These are phyloP conservation scores for Callospermophilus lateralis DNA, from an alignment of 2,113 vertebrate genomes.

Conservation along the genomic window DNA sequence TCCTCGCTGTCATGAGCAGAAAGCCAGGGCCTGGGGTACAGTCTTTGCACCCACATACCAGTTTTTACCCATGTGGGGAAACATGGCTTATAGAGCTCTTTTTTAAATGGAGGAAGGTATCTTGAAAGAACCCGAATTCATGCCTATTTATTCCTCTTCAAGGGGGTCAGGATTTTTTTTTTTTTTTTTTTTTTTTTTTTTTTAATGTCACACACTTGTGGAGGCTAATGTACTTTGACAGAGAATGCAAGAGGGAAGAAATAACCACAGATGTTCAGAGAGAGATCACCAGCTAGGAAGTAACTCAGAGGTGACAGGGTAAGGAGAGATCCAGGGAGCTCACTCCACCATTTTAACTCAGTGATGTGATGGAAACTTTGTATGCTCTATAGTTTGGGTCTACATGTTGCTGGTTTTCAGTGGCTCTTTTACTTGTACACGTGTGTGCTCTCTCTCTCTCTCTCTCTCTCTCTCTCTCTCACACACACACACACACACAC, in stretches of 20 bases:
- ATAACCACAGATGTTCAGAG: slow-evolving; percentile 1
- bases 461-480: too few relatives aligned
- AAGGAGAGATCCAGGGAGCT: not conserved
- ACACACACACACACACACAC: not conserved
- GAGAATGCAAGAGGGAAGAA: not conserved
- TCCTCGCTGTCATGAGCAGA: not conserved
- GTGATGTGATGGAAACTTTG: not conserved
- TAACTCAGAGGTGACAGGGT: not conserved
- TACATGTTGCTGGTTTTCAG: not conserved
- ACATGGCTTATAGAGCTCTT: not conserved
- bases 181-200: slow-evolving; percentile 58
- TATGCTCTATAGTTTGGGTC: not conserved
- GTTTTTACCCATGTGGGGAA: not conserved
- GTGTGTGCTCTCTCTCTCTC: too few relatives aligned
- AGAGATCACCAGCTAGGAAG: slow-evolving; percentile 10
- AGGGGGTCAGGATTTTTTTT: slow-evolving; percentile 29
- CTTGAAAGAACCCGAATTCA: not conserved
- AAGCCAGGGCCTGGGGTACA: not conserved
- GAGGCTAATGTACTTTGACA: slow-evolving; percentile 47
- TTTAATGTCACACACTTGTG: not conserved
- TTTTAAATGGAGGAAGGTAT: slow-evolving; percentile 26
- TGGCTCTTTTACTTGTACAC: not conserved
- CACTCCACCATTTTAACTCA: not conserved
- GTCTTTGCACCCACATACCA: not conserved
- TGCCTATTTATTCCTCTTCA: slow-evolving; percentile 22